phyloP scores from a whole-genome alignment of 2,113 vertebrate genomes.

The Chaetura pelagica region DNA sequence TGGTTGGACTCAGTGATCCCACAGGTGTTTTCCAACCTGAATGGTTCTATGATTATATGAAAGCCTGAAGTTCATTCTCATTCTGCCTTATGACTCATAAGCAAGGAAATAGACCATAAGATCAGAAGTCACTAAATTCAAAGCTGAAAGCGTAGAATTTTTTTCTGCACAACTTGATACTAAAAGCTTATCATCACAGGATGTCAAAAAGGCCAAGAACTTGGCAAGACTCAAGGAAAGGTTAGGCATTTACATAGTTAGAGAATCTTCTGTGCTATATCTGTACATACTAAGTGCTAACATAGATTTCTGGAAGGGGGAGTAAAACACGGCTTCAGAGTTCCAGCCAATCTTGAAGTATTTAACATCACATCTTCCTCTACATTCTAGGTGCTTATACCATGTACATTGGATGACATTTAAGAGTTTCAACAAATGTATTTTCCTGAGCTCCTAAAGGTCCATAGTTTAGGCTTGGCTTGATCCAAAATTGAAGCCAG shows the following conservation, averaged over 20 bases:
- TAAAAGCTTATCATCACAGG: neutral
- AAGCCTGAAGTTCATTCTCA: neutral
- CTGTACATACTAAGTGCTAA: neutral
- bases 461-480: neutral
- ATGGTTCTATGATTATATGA: too few relatives aligned
- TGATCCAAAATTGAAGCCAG: neutral
- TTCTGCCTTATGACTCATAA: neutral
- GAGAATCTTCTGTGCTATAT: neutral
- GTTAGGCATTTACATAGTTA: neutral
- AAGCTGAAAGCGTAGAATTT: neutral
- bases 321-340: neutral
- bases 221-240: neutral
- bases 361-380: neutral
- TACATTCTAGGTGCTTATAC: neutral
- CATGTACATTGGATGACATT: rapidly evolving
- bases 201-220: neutral
- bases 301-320: neutral
- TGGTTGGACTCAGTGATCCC: too few relatives aligned
- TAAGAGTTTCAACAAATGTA: neutral
- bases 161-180: neutral
- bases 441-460: neutral
- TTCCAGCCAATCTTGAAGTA: neutral
- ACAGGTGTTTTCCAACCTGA: too few relatives aligned
- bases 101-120: neutral
- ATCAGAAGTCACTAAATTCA: neutral